Evolutionary conservation across 2,113 vertebrate genomes (phyloP), one percentile per base, ranked within the genome.

Genomic region (Irena cyanogastra): DNA sequence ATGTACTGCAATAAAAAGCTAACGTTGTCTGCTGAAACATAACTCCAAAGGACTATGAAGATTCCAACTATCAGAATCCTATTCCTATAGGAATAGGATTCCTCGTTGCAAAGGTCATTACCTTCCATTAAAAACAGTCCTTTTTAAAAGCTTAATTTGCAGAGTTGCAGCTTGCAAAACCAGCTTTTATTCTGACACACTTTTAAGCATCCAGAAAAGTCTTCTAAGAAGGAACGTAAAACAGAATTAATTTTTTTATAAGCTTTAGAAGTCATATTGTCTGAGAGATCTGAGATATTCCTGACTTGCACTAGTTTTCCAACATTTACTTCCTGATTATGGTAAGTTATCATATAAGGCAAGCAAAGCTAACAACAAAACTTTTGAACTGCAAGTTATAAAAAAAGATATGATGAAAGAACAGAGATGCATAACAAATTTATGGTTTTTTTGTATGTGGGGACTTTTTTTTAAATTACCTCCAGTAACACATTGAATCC

Each of bases 401-500:
- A 65, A 14, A 53, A 45, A 79, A 54, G 8, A 41, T 16, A 54
- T 1, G 27, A 42, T 13, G 17, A 47, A 42, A 74, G 8, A 56
- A 50, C 9, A 78, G 11, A 74, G 10, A 87, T 1, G 21, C 5
- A n/a, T 7, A 72, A 4, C 0, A 42, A n/a, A 57, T 47, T 7
- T 7, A 4, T 3, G 10, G 2, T 0, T 7, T 23, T 35, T 50
- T 44, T 37, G 14, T 69, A 33, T 16, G 12, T 69, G 54, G 18
- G 16, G 23, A 24, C 4, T 10, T 21, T 63, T 56, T 44, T 45
- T 68, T 15, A 16, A 17, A 60, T 85, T 98, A 99, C 98, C 99
- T 99, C 99, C 54, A 99, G 57, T 50, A 98, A 97, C 31, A 98
- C 99, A 19, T 99, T 99, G 91, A 99, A 95, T 94, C 99, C 99